Evolutionary conservation across 2,888 invertebrate species (phyloP), one percentile per base, ranked within the genome.

Genomic region (Bhutanitis thaidina): DNA sequence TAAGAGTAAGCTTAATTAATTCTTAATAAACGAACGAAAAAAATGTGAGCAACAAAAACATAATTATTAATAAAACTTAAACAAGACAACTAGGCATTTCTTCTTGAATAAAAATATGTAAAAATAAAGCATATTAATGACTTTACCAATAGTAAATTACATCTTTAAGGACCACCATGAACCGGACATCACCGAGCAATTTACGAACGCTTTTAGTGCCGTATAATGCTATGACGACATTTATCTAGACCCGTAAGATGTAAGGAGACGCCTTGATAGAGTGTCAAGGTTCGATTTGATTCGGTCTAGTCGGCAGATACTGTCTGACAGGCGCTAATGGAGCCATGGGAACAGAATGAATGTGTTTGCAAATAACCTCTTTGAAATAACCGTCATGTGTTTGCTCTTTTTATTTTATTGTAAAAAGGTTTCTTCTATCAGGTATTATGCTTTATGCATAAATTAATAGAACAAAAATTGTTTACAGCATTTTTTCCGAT

Each of bases 251-350:
- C 64, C 68, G 69, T 74, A 73, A 77, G 74, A 73, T 72, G 72
- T 67, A 62, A 56, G 66, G 57, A 37, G 69, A 65, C 64, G 63
- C 65, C 65, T 75, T 69, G 77, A 79, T 73, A 69, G 62, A 62
- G 67, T 74, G 79, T 77, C 78, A 69, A 53, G 67, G 68, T 71
- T 70, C 71, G 75, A 77, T 69, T 75, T 64, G 67, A 61, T 64
- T 65, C 69, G 62, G 62, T 66, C 62, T 57, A 61, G 59, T 61
- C 58, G 57, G 60, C 60, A 65, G 75, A 79, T 80, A 77, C 61
- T 60, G 56, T 49, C 62, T 77, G 82, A 84, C 80, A 75, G 68
- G 74, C 71, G 79, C 83, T 87, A 87, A 87, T 86, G 86, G 85
- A 84, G 62, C 62, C 62, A 66, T 71, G 72, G 73, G 72, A 77